Evolutionary conservation across 2,888 invertebrate genomes (phyloP).

Genomic region (Rutpela maculata): DNA sequence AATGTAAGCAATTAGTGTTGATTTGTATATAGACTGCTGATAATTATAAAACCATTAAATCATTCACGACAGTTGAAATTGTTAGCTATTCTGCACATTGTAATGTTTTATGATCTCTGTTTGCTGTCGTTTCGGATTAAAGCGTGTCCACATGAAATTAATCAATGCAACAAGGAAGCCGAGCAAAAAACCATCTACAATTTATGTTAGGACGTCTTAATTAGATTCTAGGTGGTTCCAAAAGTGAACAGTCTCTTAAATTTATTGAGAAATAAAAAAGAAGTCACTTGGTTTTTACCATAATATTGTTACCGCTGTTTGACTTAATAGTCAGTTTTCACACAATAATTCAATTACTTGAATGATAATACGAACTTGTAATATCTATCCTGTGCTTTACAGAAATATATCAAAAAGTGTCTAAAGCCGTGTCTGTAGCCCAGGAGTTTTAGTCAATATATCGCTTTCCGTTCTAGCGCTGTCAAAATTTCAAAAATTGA

Average conservation of each 20-base stretch:
- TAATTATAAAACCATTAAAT: conserved; percentile 26
- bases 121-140: not conserved
- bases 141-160: conserved; percentile 1
- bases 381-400: too few species aligned
- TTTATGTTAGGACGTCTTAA: not conserved
- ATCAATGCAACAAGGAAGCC: not conserved
- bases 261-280: not conserved
- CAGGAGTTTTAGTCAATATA: too few species aligned
- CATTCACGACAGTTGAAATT: conserved; percentile 15
- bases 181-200: not conserved
- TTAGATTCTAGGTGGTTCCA: not conserved
- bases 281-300: too few species aligned
- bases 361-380: too few species aligned
- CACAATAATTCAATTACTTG: too few species aligned
- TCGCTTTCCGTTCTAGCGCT: too few species aligned
- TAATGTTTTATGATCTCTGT: conserved; percentile 3
- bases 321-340: too few species aligned
- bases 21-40: conserved; percentile 12
- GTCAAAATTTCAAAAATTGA: too few species aligned
- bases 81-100: conserved; percentile 5
- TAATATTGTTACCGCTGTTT: too few species aligned
- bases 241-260: not conserved
- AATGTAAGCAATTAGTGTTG: conserved; percentile 13
- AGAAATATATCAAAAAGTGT: too few species aligned
- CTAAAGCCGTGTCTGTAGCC: too few species aligned